phyloP scores from a whole-genome alignment of 2,888 invertebrate species.

The Dynastes maya region DNA sequence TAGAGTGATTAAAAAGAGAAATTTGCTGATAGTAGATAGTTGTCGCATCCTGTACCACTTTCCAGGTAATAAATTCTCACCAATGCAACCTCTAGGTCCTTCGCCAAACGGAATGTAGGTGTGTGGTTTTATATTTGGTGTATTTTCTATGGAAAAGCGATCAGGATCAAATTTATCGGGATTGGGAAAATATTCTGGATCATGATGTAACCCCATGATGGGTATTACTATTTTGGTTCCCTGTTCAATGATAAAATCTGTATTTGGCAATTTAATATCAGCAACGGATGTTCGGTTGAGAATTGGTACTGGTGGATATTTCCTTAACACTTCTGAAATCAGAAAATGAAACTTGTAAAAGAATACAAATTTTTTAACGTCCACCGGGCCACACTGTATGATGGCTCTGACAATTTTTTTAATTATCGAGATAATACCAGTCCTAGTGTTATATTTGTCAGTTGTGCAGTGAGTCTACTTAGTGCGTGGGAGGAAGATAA shows the following conservation, averaged over 20 bases:
- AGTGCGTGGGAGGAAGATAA: no score
- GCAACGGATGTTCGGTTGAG: slow-evolving; percentile 64
- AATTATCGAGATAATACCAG: no score
- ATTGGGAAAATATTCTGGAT: slow-evolving; percentile 68
- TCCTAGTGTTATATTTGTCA: no score
- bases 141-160: slow-evolving; percentile 65
- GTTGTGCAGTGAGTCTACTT: no score
- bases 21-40: no score
- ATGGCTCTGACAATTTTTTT: no score
- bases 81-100: slow-evolving; percentile 69
- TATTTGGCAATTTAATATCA: slow-evolving; percentile 64
- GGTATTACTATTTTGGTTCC: slow-evolving; percentile 65
- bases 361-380: no score
- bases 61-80: slow-evolving; percentile 54
- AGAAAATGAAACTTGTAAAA: background rate
- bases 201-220: slow-evolving; percentile 67
- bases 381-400: no score
- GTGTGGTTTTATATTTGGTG: slow-evolving; percentile 61
- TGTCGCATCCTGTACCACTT: no score
- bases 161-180: slow-evolving; percentile 70
- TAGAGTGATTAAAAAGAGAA: no score
- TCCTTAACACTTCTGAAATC: slow-evolving; percentile 69
- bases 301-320: slow-evolving; percentile 68
- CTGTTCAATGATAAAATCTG: slow-evolving; percentile 63
- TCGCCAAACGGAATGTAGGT: slow-evolving; percentile 69